Percentiles rank a stretch among this genome's conserved stretches.
phyloP scores from a whole-genome alignment of 2,797 vertebrate genomes.

The Thamnophis elegans region DNA sequence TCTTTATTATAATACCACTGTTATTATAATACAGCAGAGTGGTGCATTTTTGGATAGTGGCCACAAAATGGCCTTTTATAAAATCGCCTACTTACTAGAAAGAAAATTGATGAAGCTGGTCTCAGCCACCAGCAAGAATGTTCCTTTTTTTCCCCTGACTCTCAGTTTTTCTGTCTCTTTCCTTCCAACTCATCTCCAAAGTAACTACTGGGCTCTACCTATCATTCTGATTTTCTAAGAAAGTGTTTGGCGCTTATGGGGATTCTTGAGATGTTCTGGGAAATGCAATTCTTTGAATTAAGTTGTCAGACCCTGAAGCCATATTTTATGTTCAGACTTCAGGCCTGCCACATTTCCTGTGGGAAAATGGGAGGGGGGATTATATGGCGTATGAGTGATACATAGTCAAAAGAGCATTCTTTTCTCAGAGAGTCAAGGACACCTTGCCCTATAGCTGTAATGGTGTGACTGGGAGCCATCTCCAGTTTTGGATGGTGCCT shows the following conservation, averaged over 20 bases:
- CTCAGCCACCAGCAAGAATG: not conserved
- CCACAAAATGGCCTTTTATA: not conserved
- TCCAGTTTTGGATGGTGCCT: no score
- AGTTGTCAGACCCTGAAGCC: no score
- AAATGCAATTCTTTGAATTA: not conserved
- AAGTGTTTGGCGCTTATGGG: not conserved
- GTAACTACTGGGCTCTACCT: not conserved
- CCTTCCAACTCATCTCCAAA: not conserved
- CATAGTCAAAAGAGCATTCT: no score
- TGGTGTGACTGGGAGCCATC: no score
- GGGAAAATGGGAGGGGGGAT: no score
- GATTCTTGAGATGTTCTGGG: not conserved
- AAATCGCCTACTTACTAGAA: not conserved
- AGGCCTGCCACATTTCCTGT: no score
- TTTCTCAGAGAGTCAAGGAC: no score
- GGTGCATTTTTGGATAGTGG: not conserved
- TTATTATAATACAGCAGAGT: not conserved
- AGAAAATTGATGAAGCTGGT: not conserved
- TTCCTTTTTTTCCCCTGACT: not conserved
- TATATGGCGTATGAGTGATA: no score
- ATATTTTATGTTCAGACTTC: no score
- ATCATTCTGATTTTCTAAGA: not conserved
- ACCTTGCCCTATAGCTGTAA: no score
- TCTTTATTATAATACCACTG: not conserved
- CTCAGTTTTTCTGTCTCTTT: not conserved